phyloP scores from a whole-genome alignment of 2,888 invertebrate genomes.

The Mimachlamys varia region DNA sequence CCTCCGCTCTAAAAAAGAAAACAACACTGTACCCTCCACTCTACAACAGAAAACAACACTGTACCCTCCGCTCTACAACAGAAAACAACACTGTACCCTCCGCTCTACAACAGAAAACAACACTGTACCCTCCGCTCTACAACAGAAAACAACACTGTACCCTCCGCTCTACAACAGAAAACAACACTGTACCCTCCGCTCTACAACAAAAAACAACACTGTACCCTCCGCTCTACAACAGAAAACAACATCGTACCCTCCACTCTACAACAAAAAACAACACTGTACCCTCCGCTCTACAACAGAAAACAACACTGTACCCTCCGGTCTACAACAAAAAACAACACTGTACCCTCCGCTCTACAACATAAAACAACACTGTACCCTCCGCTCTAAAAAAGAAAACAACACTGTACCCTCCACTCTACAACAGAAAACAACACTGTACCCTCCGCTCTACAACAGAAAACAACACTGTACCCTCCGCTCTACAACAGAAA shows the following conservation, averaged over 20 bases:
- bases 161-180: constrained; percentile 66
- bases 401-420: constrained; percentile 74
- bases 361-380: constrained; percentile 55
- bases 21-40: constrained; percentile 71
- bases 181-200: too few species aligned
- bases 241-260: too few species aligned
- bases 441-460: constrained; percentile 71
- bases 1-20: too few species aligned
- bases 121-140: constrained; percentile 71
- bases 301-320: constrained; percentile 21
- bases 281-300: constrained; percentile 71
- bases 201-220: too few species aligned
- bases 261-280: too few species aligned
- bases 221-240: constrained; percentile 70
- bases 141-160: constrained; percentile 62
- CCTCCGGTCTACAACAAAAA: too few species aligned
- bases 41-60: constrained; percentile 61
- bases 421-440: constrained; percentile 62
- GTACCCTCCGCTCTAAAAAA: too few species aligned
- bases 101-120: constrained; percentile 62
- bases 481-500: constrained; percentile 66
- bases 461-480: constrained; percentile 62
- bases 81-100: constrained; percentile 69
- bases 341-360: constrained; percentile 71
- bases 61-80: constrained; percentile 70